A percentile compares a stretch with the other conserved stretches of the same genome.
phyloP scores from a whole-genome alignment of 2,113 vertebrate species.

The Aptenodytes forsteri region DNA sequence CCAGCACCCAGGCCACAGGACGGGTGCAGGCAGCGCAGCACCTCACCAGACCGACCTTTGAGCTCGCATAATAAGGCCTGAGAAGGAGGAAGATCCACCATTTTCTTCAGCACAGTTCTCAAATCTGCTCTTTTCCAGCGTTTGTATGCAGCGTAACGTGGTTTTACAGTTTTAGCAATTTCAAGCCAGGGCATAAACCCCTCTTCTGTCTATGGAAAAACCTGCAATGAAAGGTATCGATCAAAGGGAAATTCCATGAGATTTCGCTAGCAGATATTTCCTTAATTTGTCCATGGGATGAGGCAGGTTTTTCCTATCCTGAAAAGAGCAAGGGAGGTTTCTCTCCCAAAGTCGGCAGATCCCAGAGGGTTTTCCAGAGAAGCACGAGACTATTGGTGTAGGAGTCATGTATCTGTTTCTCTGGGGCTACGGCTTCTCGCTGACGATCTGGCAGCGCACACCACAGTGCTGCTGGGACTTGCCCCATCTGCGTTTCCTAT shows the following conservation, averaged over 20 bases:
- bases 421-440: not conserved
- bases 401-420: not conserved
- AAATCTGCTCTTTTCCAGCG: not conserved
- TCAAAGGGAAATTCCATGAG: not conserved
- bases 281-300: not conserved
- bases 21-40: not conserved
- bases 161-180: not conserved
- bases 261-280: not conserved
- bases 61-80: not conserved
- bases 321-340: not conserved
- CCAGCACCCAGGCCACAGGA: too few relatives aligned
- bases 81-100: not conserved
- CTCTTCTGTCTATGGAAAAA: not conserved
- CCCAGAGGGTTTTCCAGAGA: not conserved
- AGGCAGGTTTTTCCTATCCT: not conserved
- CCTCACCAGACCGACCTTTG: not conserved
- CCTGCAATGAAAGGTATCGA: not conserved
- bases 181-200: not conserved
- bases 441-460: not conserved
- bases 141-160: accelerated
- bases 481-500: not conserved
- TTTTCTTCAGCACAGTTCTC: not conserved
- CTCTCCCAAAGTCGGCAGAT: not conserved
- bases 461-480: not conserved
- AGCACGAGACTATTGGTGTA: not conserved